A percentile compares a stretch with the other conserved stretches of the same genome.
phyloP scores from a whole-genome alignment of 1,140 invertebrate genomes.

The Halictus rubicundus region DNA sequence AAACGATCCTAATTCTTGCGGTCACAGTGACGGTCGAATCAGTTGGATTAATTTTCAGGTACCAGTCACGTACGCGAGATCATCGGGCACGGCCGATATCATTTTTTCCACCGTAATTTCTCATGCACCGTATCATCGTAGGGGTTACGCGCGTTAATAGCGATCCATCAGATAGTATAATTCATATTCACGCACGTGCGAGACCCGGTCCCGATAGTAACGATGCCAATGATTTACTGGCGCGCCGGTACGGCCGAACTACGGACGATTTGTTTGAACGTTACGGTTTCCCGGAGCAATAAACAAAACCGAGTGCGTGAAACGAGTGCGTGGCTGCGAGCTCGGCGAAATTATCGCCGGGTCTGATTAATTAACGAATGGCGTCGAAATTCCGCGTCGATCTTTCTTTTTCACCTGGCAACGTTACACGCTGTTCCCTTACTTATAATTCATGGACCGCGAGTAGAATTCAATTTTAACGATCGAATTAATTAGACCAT shows the following conservation, averaged over 20 bases:
- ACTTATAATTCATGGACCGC: neutral
- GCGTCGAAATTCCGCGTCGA: conserved; percentile 41
- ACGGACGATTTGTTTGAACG: conserved; percentile 58
- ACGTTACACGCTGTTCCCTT: neutral
- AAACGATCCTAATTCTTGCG: too few relatives aligned
- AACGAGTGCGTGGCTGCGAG: conserved; percentile 50
- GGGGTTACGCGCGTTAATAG: conserved; percentile 52
- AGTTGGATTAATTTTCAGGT: neutral
- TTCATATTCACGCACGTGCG: conserved; percentile 60
- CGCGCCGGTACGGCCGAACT: conserved; percentile 28
- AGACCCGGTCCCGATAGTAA: conserved; percentile 47
- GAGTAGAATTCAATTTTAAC: neutral
- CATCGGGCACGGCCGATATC: neutral
- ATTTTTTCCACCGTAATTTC: conserved; percentile 16
- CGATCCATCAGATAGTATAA: conserved; percentile 67
- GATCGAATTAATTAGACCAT: too few relatives aligned
- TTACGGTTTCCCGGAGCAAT: conserved; percentile 59
- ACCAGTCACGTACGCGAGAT: neutral
- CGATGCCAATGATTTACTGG: conserved; percentile 52
- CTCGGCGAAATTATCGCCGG: conserved; percentile 52
- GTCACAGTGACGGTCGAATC: neutral
- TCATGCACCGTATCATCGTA: conserved; percentile 14
- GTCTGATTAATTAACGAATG: conserved; percentile 57
- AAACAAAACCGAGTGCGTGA: conserved; percentile 56
- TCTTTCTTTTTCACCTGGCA: neutral